Base-by-base conservation (phyloP, 2,113 vertebrate species). In the Corydoras maculifer region DNA sequence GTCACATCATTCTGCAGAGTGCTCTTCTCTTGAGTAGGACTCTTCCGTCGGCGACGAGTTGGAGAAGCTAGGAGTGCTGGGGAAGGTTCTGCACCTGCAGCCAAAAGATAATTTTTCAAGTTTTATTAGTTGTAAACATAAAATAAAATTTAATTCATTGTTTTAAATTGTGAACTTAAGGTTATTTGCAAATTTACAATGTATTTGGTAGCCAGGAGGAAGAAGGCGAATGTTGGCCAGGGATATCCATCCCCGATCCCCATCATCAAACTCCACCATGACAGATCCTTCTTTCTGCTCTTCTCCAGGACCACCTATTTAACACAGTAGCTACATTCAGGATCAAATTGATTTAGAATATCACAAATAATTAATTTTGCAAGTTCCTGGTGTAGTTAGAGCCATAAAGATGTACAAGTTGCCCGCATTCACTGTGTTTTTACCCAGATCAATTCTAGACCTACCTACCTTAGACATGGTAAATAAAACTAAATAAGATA, bases 191-290 rank as follows among this genome's bases (percentile, higher is more conserved):
- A 25, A 25, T 25, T 91, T 84, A 98, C 96, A 98, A 77, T 90
- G 90, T 82, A 98, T 94, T 84, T 96, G 95, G 83, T 97, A 98
- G 78, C 94, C 93, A 0, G 95, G 94, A 0, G 96, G 96, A 72
- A 98, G 88, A 65, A 98, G 88, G 65, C 96, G 89, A 81, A 98
- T 93, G 75, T 93, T 96, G 35, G 91, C 85, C 13, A 98, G 84
- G 0, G 93, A 92, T 55, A 99, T 99, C 84, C 93, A 92, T 48
- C 96, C 96, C 0, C 91, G 92, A 84, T 99, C 96, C 15, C 96
- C 96, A 0, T 99, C 96, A 0, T 99, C 96, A 30, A 99, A 99
- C 77, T 97, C 94, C 73, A 99, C 96, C 82, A 95, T 88, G 75
- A 98, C 93, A 0, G 91, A 91, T 18, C 92, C 91, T 5, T 91